Evolutionary conservation across 2,113 vertebrate genomes (phyloP).

Genomic region (Capra hircus): DNA sequence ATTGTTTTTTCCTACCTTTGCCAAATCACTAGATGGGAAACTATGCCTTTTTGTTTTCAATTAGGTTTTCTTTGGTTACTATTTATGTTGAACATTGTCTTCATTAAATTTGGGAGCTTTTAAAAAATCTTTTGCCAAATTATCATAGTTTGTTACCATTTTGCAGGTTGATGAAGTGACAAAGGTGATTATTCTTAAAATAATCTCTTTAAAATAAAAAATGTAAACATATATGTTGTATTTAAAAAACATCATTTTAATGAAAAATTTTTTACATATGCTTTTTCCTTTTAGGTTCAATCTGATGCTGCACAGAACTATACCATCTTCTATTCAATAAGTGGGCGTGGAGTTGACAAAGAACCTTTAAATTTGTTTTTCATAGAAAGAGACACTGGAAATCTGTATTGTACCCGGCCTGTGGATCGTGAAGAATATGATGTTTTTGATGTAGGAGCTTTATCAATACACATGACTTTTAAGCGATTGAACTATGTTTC

Average conservation of each 20-base stretch:
- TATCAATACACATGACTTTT: neutral
- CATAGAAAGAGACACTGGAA: conserved; percentile 80
- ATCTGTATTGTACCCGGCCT: conserved; percentile 75
- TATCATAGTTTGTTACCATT: neutral
- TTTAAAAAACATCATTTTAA: neutral
- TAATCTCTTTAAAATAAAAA: neutral
- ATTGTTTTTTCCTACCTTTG: neutral
- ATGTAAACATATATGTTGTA: neutral
- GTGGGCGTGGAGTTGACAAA: conserved; percentile 82
- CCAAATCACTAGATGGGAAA: neutral
- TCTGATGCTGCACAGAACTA: conserved; percentile 82
- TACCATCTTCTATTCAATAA: conserved; percentile 82
- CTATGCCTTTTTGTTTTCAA: neutral
- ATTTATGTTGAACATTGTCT: neutral
- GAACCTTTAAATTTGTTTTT: conserved; percentile 83
- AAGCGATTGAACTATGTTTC: neutral
- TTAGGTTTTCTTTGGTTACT: neutral
- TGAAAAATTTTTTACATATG: neutral
- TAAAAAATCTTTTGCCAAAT: neutral
- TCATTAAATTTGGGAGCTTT: neutral
- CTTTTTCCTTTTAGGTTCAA: conserved; percentile 80
- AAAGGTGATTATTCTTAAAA: neutral
- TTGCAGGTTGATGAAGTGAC: neutral
- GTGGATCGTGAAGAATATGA: conserved; percentile 89
- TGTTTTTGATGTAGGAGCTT: conserved; percentile 80